Evolutionary conservation across 1,140 invertebrate species (phyloP).

Genomic region (Trichonephila clavipes): DNA sequence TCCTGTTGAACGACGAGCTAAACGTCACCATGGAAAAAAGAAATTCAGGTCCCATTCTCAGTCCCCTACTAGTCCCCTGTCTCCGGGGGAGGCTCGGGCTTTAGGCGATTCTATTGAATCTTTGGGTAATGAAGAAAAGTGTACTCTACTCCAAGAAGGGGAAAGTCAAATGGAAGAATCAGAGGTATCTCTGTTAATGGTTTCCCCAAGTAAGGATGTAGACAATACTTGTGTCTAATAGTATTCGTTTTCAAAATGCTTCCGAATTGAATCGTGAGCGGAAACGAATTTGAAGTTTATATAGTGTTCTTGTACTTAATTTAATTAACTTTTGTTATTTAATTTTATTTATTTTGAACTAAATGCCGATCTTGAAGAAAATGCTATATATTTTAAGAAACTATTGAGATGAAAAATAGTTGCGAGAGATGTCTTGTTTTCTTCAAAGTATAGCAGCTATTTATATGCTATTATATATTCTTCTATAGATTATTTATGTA

Average conservation of each 20-base stretch:
- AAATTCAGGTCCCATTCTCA: conserved; percentile 54
- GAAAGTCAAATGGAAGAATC: conserved; percentile 54
- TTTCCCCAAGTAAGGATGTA: conserved; percentile 61
- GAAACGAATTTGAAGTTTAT: no score
- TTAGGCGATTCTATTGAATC: conserved; percentile 65
- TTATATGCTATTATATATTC: conserved; percentile 13
- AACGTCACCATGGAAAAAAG: conserved; percentile 60
- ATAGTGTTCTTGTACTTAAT: no score
- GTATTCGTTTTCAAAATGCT: neutral
- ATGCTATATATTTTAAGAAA: no score
- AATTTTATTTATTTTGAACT: no score
- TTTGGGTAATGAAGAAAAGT: conserved; percentile 58
- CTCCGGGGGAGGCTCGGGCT: neutral
- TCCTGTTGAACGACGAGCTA: conserved; percentile 47
- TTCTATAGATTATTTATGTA: neutral
- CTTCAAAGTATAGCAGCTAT: neutral
- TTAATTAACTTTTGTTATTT: no score
- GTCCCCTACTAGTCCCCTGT: conserved; percentile 57
- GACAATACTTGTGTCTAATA: conserved; percentile 71
- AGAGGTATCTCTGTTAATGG: conserved; percentile 62
- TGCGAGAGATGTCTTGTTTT: neutral
- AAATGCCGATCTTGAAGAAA: no score
- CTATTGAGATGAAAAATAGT: no score
- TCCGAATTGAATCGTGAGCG: no score
- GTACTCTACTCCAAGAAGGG: conserved; percentile 61